A percentile compares a stretch with the other conserved stretches of the same genome.
Evolutionary conservation across 2,797 vertebrate genomes (phyloP).

Genomic region (Thalassophryne amazonica): DNA sequence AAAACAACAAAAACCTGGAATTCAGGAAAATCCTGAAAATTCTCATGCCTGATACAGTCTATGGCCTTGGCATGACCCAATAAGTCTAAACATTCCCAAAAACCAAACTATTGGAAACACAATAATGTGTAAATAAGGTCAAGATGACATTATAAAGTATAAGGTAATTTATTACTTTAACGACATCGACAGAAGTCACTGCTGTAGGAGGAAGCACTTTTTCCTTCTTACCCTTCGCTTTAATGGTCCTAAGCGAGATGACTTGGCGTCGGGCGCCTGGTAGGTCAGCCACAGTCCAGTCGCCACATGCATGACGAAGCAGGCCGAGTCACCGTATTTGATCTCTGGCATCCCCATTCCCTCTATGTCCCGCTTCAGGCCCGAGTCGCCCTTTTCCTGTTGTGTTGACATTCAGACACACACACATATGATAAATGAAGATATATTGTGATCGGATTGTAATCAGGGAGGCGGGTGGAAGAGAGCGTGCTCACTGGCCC

Average conservation of each 20-base stretch:
- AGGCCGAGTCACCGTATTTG: conserved; percentile 95
- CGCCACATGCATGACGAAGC: conserved; percentile 91
- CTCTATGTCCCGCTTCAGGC: conserved; percentile 91
- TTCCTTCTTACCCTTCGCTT: conserved; percentile 88
- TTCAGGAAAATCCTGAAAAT: no score
- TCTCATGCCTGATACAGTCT: no score
- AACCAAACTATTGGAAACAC: no score
- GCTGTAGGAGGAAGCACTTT: background rate
- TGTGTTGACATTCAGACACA: conserved; percentile 20
- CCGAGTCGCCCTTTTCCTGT: conserved; percentile 91
- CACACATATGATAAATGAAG: conserved; percentile 24
- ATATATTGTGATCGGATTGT: conserved; percentile 23
- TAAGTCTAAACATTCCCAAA: no score
- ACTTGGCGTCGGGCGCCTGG: conserved; percentile 93
- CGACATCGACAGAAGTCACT: background rate
- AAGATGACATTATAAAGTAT: no score
- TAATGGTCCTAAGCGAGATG: conserved; percentile 90
- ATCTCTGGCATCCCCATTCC: conserved; percentile 96
- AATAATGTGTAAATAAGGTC: no score
- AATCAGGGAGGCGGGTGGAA: conserved; percentile 19
- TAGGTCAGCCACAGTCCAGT: conserved; percentile 95
- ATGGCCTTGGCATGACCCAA: no score
- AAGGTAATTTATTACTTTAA: no score
- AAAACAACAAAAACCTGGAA: no score
- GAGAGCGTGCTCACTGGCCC: conserved; percentile 21